Evolutionary conservation across 2,797 vertebrate species (phyloP).

Genomic region (Coreius guichenoti): DNA sequence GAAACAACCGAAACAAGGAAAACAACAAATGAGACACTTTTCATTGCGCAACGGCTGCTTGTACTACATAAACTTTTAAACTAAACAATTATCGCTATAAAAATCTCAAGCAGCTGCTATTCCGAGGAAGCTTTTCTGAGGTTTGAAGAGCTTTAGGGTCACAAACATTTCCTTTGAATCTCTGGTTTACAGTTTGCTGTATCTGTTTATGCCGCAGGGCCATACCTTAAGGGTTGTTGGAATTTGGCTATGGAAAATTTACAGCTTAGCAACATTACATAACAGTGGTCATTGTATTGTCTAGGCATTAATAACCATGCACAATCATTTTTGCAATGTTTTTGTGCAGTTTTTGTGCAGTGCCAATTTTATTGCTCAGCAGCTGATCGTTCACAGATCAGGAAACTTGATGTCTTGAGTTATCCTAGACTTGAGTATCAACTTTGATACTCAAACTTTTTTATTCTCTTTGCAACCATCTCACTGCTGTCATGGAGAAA

Average conservation of each 20-base stretch:
- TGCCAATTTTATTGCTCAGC: background rate
- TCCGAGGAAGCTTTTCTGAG: background rate
- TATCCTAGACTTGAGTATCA: background rate
- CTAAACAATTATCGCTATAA: conserved; percentile 8
- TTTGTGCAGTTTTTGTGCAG: background rate
- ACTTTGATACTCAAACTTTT: background rate
- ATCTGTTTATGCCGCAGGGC: background rate
- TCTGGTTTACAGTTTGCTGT: conserved; percentile 3
- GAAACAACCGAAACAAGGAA: background rate
- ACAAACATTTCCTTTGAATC: conserved; percentile 52
- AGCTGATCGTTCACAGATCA: background rate
- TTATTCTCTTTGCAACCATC: background rate
- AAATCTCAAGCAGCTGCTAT: background rate
- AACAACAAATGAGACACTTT: conserved; percentile 3
- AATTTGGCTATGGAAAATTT: background rate
- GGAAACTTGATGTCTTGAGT: background rate
- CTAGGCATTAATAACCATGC: background rate
- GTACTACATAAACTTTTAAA: conserved; percentile 8
- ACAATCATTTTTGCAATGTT: background rate
- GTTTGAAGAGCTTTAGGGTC: conserved; percentile 22
- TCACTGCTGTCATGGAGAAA: background rate
- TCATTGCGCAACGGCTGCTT: background rate
- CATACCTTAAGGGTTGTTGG: background rate
- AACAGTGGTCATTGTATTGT: background rate
- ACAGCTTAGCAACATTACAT: background rate